Conservation (phyloP, 2,888 invertebrate genomes). For the Stenichneumon culpator region DNA sequence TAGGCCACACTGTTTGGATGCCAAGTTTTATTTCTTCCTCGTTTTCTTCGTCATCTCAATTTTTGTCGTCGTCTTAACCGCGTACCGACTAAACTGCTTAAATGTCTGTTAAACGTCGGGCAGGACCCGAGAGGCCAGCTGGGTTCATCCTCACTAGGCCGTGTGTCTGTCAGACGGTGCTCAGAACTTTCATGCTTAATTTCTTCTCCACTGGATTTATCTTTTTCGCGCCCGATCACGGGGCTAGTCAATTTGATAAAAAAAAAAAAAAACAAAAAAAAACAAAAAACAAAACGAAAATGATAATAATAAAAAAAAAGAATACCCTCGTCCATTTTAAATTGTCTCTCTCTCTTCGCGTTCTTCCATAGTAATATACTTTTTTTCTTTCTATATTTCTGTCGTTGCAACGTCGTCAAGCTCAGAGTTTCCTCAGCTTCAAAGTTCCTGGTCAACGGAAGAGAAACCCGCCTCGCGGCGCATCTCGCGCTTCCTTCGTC, state of each 20-base stretch:
- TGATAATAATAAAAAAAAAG: background rate
- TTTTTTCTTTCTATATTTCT: constrained; percentile 37
- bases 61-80: constrained; percentile 70
- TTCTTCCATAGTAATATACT: constrained; percentile 36
- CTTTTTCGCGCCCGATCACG: constrained; percentile 71
- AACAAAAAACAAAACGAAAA: constrained; percentile 7
- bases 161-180: constrained; percentile 74
- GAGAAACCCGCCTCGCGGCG: constrained; percentile 31
- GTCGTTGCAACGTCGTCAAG: constrained; percentile 64
- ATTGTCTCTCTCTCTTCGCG: constrained; percentile 49
- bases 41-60: constrained; percentile 56
- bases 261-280: constrained; percentile 60
- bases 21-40: constrained; percentile 74
- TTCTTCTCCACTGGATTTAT: constrained; percentile 52
- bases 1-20: constrained; percentile 84
- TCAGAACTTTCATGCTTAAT: constrained; percentile 51
- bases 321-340: constrained; percentile 45
- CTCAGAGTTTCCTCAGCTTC: constrained; percentile 49
- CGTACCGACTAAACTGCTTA: constrained; percentile 74
- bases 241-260: constrained; percentile 75
- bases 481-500: constrained; percentile 54
- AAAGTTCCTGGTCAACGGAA: constrained; percentile 43
- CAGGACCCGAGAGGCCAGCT: constrained; percentile 84
- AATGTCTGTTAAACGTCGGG: constrained; percentile 77
- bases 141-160: constrained; percentile 85